Conservation (phyloP, 2,113 vertebrate genomes). For the Neolamprologus brichardi region DNA sequence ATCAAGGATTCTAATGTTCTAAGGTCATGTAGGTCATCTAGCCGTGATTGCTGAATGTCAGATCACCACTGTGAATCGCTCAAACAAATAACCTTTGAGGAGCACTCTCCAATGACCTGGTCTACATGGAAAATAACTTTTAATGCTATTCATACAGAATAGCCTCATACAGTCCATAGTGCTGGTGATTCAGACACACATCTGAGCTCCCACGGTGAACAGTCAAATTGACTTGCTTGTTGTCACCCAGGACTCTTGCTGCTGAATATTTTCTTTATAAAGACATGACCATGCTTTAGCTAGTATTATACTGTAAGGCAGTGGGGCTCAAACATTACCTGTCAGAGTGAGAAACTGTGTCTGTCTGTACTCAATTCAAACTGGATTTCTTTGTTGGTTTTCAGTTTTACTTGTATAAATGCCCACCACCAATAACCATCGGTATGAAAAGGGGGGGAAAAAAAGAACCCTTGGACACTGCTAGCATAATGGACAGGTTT, state of each 20-base stretch:
- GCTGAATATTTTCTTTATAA: slow-evolving; percentile 18
- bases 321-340: not conserved
- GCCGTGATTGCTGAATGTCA: slow-evolving; percentile 18
- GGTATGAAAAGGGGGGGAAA: not conserved
- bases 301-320: not conserved
- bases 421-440: not conserved
- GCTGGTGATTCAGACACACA: slow-evolving; percentile 11
- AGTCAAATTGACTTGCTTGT: slow-evolving; percentile 17
- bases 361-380: not conserved
- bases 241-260: slow-evolving; percentile 9
- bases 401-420: not conserved
- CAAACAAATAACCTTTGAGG: slow-evolving; percentile 20
- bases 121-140: slow-evolving; percentile 14
- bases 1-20: slow-evolving; percentile 3
- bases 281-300: not conserved
- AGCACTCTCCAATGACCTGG: slow-evolving; percentile 18
- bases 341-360: not conserved
- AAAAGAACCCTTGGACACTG: not conserved
- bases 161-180: not conserved
- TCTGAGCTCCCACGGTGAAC: not conserved
- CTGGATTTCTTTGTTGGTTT: not conserved
- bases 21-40: slow-evolving; percentile 3
- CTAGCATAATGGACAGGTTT: not conserved
- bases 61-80: not conserved
- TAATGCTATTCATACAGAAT: slow-evolving; percentile 6